These are phyloP conservation scores for Homarus americanus DNA, from an alignment of 1,140 invertebrate genomes.

Conservation along the genomic window DNA sequence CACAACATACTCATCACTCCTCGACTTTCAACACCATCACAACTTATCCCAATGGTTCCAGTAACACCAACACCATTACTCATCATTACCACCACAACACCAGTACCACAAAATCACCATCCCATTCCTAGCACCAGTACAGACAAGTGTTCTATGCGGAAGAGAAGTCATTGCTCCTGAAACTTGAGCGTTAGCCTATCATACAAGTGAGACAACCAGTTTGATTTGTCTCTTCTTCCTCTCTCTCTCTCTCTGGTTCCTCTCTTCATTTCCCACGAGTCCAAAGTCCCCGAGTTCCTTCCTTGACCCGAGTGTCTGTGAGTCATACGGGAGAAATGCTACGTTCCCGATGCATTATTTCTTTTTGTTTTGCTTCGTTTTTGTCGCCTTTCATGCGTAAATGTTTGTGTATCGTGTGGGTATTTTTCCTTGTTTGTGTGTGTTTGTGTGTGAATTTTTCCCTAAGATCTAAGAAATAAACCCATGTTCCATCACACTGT, in stretches of 20 bases:
- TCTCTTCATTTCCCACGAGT: conserved; percentile 21
- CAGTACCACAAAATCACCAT: background rate
- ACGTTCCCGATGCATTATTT: too few relatives aligned
- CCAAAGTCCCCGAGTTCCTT: background rate
- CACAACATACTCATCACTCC: too few relatives aligned
- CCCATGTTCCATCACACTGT: too few relatives aligned
- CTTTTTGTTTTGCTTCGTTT: too few relatives aligned
- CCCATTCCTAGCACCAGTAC: background rate
- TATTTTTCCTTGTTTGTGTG: too few relatives aligned
- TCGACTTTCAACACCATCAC: too few relatives aligned
- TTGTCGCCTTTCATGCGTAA: too few relatives aligned
- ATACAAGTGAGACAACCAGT: background rate
- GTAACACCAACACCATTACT: background rate
- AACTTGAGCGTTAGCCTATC: background rate
- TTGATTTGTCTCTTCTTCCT: background rate
- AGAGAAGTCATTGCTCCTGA: conserved; percentile 20
- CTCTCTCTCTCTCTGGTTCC: background rate
- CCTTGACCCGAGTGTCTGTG: background rate
- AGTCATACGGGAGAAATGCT: background rate
- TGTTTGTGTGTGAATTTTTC: too few relatives aligned
- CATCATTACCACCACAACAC: background rate
- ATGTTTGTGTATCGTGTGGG: too few relatives aligned
- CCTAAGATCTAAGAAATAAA: too few relatives aligned
- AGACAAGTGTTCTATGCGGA: background rate
- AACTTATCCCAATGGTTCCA: too few relatives aligned